Base-by-base conservation (phyloP, 2,888 invertebrate species). In the Plusia festucae region DNA sequence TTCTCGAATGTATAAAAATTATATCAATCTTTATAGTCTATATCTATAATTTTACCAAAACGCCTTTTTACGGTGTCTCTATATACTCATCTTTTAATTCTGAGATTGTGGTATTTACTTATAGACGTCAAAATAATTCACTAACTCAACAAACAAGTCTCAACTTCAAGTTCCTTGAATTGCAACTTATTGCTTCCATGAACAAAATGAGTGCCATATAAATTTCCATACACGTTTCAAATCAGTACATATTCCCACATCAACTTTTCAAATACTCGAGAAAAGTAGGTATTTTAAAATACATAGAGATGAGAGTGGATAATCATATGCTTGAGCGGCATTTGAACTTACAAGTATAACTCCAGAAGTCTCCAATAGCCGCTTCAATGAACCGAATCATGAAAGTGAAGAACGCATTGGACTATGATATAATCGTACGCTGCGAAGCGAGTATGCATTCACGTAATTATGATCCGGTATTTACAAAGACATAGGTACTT, bases 311-410 rank as follows among this genome's bases (percentile, higher is more conserved):
- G 46, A 3, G 18, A 9, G 18, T 11, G 46, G 18, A 49, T 49
- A 49, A 49, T 49, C 18, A 49, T 20, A 49, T 49, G 46, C 46
- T 49, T 2, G 18, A 40, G n/a, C 40, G 40, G 18, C 46, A 40
- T 20, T 5, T 27, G 11, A 57, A 58, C 22, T 9, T 53, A 13
- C 27, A 56, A 68, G 27, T 60, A 51, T 24, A 56, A 30, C 27
- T 27, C 18, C 9, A 44, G 20, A 53, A 34, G 18, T 58, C 20
- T 51, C 34, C 20, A 44, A 22, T 27, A 46, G 53, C 20, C 57
- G 65, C 73, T 73, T 65, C 77, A 76, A 51, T 72, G 73, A 73
- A 32, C 77, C 55, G 60, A 59, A 56, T 73, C 77, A 72, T 76
- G 58, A 53, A 61, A 59, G 58, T 60, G 56, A 46, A 51, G 49